phyloP scores from a whole-genome alignment of 2,888 invertebrate species.

The Malthinus flaveolus region DNA sequence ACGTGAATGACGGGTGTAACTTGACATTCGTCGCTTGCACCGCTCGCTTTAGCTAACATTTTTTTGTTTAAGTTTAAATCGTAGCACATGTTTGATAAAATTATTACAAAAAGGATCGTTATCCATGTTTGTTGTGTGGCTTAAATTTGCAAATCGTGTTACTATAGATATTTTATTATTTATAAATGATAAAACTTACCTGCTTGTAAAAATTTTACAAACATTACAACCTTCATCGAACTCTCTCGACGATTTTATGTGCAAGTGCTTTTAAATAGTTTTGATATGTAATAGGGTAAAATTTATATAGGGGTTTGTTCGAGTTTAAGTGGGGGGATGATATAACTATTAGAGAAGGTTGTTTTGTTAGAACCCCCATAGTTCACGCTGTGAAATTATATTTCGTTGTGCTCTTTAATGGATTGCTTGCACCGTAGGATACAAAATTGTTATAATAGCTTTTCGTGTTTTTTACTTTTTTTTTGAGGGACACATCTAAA shows the following conservation, averaged over 20 bases:
- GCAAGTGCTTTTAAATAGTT: constrained; percentile 17
- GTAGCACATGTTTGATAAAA: constrained; percentile 49
- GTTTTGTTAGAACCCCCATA: constrained; percentile 15
- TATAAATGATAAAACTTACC: constrained; percentile 12
- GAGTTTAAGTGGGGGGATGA: constrained; percentile 9
- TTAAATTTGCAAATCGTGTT: constrained; percentile 26
- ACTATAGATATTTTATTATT: no score
- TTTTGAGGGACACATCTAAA: constrained; percentile 8
- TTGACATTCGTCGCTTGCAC: constrained; percentile 76
- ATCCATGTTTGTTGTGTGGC: constrained; percentile 37
- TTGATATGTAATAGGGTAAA: constrained; percentile 21
- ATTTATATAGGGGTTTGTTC: constrained; percentile 4
- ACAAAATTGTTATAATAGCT: constrained; percentile 15
- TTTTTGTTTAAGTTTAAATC: constrained; percentile 41
- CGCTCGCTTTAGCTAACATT: constrained; percentile 46
- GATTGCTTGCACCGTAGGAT: constrained; percentile 19
- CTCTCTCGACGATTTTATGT: not conserved
- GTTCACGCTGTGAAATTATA: constrained; percentile 21
- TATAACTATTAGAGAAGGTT: constrained; percentile 16
- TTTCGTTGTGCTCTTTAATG: constrained; percentile 17
- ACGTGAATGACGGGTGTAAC: constrained; percentile 92
- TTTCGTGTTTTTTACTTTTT: constrained; percentile 20
- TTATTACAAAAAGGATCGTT: constrained; percentile 37
- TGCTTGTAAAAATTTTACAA: constrained; percentile 18
- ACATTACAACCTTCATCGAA: constrained; percentile 12